These are phyloP conservation scores for Caenorhabditis briggsae DNA, from an alignment of 1,140 invertebrate species.

Conservation along the genomic window DNA sequence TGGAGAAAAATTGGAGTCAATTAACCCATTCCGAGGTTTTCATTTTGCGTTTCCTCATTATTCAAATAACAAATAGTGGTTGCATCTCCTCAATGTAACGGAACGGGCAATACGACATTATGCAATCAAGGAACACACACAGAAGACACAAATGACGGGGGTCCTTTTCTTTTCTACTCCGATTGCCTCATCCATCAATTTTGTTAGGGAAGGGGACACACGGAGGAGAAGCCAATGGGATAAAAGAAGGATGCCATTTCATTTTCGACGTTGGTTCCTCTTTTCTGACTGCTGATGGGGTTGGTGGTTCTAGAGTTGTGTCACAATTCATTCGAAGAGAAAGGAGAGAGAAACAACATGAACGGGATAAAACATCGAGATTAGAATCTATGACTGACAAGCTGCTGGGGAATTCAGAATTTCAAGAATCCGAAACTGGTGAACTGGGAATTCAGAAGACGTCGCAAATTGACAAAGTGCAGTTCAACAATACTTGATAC, in stretches of 20 bases:
- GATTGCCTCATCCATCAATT: constrained; percentile 36
- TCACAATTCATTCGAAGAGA: constrained; percentile 40
- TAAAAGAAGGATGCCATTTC: constrained; percentile 8
- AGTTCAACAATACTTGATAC: no score
- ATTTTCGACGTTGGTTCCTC: not conserved
- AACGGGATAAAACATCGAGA: constrained; percentile 27
- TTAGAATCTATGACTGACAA: constrained; percentile 41
- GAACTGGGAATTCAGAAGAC: not conserved
- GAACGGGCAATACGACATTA: not conserved
- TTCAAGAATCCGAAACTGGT: not conserved
- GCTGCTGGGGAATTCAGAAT: not conserved
- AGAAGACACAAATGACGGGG: no score
- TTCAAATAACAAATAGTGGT: not conserved
- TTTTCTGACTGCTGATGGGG: no score
- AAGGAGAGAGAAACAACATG: constrained; percentile 1
- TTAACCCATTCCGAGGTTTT: not conserved
- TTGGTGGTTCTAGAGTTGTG: not conserved
- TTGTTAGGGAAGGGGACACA: not conserved
- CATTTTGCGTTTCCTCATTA: not conserved
- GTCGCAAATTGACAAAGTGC: no score
- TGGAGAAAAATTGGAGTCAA: constrained; percentile 26
- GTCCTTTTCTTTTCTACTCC: not conserved
- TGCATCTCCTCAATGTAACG: not conserved
- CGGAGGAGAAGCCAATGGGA: not conserved
- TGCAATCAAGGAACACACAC: constrained; percentile 39